Conservation (phyloP, 2,888 invertebrate species). For the Elgonia sp. region DNA sequence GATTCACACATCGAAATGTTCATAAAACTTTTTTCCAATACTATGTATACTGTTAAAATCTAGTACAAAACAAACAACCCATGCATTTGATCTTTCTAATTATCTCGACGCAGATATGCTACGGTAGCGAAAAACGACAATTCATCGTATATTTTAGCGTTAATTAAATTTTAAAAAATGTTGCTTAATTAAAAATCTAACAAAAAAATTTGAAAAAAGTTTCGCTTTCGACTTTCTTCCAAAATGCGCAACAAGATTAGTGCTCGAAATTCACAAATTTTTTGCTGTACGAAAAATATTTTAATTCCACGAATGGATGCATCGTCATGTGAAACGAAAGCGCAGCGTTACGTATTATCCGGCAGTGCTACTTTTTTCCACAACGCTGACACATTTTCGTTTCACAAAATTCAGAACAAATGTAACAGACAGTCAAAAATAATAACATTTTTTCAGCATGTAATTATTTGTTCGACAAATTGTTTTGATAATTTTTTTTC, state of each 20-base stretch:
- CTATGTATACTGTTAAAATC: too few relatives aligned
- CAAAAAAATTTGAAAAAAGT: conserved; percentile 6
- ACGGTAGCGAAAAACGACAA: background rate
- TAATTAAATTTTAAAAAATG: conserved; percentile 31
- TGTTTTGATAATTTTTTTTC: background rate
- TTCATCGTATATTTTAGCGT: background rate
- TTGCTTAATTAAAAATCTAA: conserved; percentile 23
- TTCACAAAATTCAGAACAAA: conserved; percentile 1
- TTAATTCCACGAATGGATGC: conserved; percentile 57
- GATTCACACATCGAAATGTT: too few relatives aligned
- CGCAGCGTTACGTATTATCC: conserved; percentile 34
- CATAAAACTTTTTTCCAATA: too few relatives aligned
- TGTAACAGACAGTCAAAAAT: background rate
- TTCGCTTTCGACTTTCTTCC: conserved; percentile 9
- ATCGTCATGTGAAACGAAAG: conserved; percentile 43
- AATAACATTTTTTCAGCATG: background rate
- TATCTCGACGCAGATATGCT: background rate
- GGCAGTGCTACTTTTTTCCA: conserved; percentile 28
- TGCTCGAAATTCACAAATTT: conserved; percentile 37
- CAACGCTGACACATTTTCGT: conserved; percentile 19
- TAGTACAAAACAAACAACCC: too few relatives aligned
- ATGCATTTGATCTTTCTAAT: background rate
- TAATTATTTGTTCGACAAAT: conserved; percentile 9
- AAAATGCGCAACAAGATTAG: conserved; percentile 49
- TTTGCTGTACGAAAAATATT: conserved; percentile 47